phyloP scores from a whole-genome alignment of 2,113 vertebrate genomes.

The Notiomystis cincta region DNA sequence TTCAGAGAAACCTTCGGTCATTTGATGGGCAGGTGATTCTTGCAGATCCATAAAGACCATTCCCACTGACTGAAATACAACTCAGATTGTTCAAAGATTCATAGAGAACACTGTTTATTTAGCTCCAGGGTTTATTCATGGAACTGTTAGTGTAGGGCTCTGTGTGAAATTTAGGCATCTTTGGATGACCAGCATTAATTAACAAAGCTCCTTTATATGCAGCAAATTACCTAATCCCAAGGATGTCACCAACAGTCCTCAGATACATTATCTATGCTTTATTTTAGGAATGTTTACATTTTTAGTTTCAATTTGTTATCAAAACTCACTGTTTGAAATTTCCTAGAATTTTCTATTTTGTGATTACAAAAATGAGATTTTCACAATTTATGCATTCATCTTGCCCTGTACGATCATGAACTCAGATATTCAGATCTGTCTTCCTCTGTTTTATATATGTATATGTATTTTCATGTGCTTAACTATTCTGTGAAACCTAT shows the following conservation, averaged over 20 bases:
- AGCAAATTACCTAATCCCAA: neutral
- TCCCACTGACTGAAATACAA: neutral
- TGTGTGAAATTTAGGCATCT: neutral
- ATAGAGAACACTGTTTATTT: neutral
- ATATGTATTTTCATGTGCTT: neutral
- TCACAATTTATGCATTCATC: neutral
- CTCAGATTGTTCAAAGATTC: neutral
- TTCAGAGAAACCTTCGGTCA: neutral
- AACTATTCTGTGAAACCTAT: neutral
- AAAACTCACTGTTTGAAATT: neutral
- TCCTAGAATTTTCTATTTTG: neutral
- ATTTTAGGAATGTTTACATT: neutral
- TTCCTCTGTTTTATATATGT: neutral
- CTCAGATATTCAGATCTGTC: neutral
- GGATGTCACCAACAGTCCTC: neutral
- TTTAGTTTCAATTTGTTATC: neutral
- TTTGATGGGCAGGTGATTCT: rapidly evolving
- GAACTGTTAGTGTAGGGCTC: neutral
- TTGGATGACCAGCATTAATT: neutral
- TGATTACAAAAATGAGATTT: neutral
- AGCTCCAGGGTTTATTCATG: neutral
- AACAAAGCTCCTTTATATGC: neutral
- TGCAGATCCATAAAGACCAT: neutral
- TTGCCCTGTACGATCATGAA: neutral
- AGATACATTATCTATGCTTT: neutral